Evolutionary conservation across 2,797 vertebrate genomes (phyloP).

Genomic region (Parauchenoglanis ngamensis): DNA sequence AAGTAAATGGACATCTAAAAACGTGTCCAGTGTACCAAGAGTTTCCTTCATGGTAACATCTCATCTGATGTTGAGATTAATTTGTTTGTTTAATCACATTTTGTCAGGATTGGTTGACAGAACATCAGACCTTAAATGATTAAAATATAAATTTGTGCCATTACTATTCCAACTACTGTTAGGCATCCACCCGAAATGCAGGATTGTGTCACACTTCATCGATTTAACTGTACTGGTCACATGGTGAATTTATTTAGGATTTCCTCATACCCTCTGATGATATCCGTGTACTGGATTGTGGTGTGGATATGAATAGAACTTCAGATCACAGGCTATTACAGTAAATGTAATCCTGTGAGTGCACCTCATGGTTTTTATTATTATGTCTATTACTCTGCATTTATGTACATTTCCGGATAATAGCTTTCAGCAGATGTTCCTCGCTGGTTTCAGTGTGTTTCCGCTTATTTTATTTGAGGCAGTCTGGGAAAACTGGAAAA

Average conservation of each 20-base stretch:
- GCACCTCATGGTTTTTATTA: background rate
- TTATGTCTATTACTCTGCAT: background rate
- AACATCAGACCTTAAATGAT: background rate
- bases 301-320: background rate
- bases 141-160: background rate
- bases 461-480: background rate
- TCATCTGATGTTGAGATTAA: background rate
- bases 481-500: background rate
- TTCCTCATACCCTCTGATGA: background rate
- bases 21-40: background rate
- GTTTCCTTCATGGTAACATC: background rate
- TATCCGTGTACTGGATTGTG: background rate
- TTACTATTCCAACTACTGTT: background rate
- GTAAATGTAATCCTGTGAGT: background rate
- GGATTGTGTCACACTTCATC: background rate
- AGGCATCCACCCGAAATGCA: background rate
- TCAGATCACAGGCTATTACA: background rate
- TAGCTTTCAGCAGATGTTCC: constrained; percentile 7
- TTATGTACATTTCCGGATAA: background rate
- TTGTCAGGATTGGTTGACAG: background rate
- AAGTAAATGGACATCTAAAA: background rate
- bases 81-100: background rate
- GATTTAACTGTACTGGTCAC: background rate
- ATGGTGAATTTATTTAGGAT: background rate
- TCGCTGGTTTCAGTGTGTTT: background rate